Evolutionary conservation across 2,113 vertebrate genomes (phyloP).

Genomic region (Cichladusa arquata): DNA sequence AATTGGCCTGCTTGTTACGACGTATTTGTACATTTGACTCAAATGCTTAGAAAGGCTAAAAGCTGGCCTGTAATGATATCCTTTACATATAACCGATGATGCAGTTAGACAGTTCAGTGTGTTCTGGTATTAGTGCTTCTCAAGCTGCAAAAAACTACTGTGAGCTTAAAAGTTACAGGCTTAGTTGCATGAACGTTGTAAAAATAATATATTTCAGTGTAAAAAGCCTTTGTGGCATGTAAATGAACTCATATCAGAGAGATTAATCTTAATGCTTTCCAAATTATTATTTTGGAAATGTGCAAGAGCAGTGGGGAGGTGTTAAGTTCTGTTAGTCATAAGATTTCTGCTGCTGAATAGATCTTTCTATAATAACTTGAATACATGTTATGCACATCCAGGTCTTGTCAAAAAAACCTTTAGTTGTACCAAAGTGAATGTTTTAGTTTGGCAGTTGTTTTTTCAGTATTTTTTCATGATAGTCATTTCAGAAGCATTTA

Average conservation of each 20-base stretch:
- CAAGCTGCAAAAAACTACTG: background rate
- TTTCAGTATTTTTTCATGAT: background rate
- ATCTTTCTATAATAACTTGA: background rate
- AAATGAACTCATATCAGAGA: background rate
- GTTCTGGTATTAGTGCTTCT: background rate
- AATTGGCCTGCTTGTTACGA: background rate
- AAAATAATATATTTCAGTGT: background rate
- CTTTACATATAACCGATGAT: background rate
- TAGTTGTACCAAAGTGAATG: background rate
- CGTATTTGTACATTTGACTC: background rate
- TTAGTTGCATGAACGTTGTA: background rate
- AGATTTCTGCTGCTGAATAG: background rate
- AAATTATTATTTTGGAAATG: background rate
- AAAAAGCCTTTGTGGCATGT: background rate
- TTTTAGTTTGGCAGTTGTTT: background rate
- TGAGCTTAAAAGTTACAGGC: background rate
- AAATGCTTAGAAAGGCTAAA: background rate
- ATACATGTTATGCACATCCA: background rate
- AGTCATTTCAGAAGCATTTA: background rate
- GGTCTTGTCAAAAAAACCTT: background rate
- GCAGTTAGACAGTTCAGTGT: background rate
- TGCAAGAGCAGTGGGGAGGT: background rate
- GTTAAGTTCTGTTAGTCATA: background rate
- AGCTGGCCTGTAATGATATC: background rate
- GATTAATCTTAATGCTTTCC: background rate